Conservation (phyloP, 2,113 vertebrate genomes). For the Triplophysa tibetana region DNA sequence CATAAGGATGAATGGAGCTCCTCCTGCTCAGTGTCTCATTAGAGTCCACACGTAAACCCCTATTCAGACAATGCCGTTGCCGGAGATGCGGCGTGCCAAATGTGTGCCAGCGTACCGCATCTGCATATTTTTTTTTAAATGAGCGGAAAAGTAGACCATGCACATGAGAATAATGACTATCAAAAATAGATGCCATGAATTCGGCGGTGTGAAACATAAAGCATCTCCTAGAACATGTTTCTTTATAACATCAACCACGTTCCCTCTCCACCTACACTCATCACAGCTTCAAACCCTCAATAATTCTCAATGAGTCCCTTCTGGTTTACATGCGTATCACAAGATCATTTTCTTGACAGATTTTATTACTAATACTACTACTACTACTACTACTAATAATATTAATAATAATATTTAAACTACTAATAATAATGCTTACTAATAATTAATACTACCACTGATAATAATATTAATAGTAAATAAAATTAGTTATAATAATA, state of each 20-base stretch:
- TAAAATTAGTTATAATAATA: too few relatives aligned
- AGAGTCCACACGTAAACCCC: slow-evolving; percentile 20
- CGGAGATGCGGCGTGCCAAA: slow-evolving; percentile 23
- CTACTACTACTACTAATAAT: too few relatives aligned
- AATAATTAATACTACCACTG: too few relatives aligned
- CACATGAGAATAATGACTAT: slow-evolving; percentile 24
- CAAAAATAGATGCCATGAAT: slow-evolving; percentile 44
- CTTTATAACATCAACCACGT: slow-evolving; percentile 51
- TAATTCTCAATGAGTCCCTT: slow-evolving; percentile 21
- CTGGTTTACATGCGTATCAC: slow-evolving; percentile 26
- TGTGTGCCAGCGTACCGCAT: background rate
- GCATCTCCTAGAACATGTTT: slow-evolving; percentile 49
- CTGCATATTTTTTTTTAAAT: background rate
- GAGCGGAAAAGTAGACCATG: slow-evolving; percentile 22
- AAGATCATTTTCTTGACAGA: slow-evolving; percentile 11
- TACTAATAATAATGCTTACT: too few relatives aligned
- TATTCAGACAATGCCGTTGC: slow-evolving; percentile 15
- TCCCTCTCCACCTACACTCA: slow-evolving; percentile 48
- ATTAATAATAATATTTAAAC: too few relatives aligned
- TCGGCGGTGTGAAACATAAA: slow-evolving; percentile 39
- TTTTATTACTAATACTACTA: background rate
- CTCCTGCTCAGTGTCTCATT: slow-evolving; percentile 25
- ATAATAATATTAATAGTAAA: too few relatives aligned
- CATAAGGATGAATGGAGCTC: slow-evolving; percentile 18
- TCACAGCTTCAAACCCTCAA: slow-evolving; percentile 43